These are phyloP conservation scores for Tetramorium bicarinatum DNA, from an alignment of 2,888 invertebrate genomes.

Conservation along the genomic window DNA sequence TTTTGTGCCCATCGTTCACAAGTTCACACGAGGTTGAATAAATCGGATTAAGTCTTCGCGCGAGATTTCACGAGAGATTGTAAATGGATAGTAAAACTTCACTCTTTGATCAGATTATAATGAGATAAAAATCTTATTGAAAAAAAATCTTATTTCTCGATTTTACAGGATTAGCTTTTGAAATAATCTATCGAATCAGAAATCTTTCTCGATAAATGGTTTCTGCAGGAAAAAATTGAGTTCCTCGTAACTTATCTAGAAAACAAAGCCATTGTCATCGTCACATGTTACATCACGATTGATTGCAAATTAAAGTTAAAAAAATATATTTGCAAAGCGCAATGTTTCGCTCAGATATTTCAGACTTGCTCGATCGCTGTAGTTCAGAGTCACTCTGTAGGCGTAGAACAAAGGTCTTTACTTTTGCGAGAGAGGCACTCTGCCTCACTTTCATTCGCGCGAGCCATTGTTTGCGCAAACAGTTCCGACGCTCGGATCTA, in stretches of 20 bases:
- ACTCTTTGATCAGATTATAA: neutral
- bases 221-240: neutral
- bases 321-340: neutral
- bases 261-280: neutral
- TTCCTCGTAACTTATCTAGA: neutral
- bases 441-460: conserved; percentile 7
- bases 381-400: neutral
- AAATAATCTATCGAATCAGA: neutral
- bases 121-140: neutral
- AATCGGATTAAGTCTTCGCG: neutral
- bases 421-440: neutral
- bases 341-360: neutral
- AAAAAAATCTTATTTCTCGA: neutral
- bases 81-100: neutral
- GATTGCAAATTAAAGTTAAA: neutral
- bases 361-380: neutral
- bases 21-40: neutral
- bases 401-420: neutral
- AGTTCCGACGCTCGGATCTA: conserved; percentile 18
- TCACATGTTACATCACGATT: neutral
- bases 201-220: neutral
- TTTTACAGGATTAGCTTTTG: neutral
- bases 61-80: neutral
- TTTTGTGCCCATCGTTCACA: neutral
- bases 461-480: conserved; percentile 31